These are phyloP conservation scores for Dreissena rostriformis DNA, from an alignment of 1,140 invertebrate species.

Conservation along the genomic window DNA sequence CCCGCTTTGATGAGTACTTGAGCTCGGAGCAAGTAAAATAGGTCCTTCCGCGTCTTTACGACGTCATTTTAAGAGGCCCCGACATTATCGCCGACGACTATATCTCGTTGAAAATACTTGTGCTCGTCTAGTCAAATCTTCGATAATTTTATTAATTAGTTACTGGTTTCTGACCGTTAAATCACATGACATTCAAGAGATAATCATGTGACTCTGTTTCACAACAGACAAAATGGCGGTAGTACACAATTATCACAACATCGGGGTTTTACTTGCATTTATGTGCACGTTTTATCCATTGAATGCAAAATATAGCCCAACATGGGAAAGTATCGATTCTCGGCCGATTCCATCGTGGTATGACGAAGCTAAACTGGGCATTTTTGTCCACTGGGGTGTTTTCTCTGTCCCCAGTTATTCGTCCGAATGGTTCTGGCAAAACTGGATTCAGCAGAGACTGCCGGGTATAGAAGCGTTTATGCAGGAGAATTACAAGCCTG, in stretches of 20 bases:
- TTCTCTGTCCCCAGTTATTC: conserved; percentile 77
- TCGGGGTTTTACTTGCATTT: not conserved
- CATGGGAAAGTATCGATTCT: conserved; percentile 44
- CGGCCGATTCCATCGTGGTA: conserved; percentile 71
- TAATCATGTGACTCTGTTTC: not conserved
- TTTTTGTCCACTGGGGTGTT: conserved; percentile 80
- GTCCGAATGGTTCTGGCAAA: conserved; percentile 72
- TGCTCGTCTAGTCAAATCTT: too few relatives aligned
- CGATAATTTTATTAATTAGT: too few relatives aligned
- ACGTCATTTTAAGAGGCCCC: too few relatives aligned
- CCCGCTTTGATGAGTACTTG: too few relatives aligned
- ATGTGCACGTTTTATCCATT: not conserved
- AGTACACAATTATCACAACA: not conserved
- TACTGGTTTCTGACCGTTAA: not conserved
- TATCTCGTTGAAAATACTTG: too few relatives aligned
- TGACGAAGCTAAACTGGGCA: conserved; percentile 79
- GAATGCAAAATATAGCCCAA: conserved; percentile 57
- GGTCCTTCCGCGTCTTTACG: too few relatives aligned
- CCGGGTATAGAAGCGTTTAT: conserved; percentile 63
- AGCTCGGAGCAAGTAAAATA: too few relatives aligned
- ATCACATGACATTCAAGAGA: not conserved
- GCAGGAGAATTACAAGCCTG: conserved; percentile 67
- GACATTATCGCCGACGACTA: too few relatives aligned
- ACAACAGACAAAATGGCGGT: not conserved
- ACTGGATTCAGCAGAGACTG: conserved; percentile 66